A percentile compares a stretch with the other conserved stretches of the same genome.
Conservation (phyloP, 2,113 vertebrate species). For the Cephalopterus ornatus region DNA sequence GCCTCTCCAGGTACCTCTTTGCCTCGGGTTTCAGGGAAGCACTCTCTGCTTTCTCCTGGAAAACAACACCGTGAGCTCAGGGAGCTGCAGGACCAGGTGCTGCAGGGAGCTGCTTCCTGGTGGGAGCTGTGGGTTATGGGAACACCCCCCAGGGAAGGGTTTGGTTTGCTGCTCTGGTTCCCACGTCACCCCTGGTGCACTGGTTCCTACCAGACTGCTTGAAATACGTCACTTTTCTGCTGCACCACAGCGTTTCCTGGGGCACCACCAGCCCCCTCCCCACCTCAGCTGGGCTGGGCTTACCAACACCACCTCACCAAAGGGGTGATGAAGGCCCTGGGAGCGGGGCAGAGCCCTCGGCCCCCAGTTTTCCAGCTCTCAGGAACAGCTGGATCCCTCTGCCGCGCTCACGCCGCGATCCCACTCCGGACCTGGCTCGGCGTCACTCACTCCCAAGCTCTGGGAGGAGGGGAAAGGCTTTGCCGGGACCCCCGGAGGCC, state of each 20-base stretch:
- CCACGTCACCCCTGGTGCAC: not conserved
- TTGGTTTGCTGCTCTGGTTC: not conserved
- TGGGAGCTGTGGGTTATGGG: rapidly evolving
- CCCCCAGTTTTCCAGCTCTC: not conserved
- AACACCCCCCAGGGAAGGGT: not conserved
- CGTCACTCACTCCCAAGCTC: rapidly evolving
- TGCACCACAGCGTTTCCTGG: rapidly evolving
- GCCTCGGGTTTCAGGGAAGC: slow-evolving; percentile 78
- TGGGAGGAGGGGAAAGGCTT: rapidly evolving
- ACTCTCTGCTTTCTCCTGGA: slow-evolving; percentile 77
- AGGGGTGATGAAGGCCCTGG: rapidly evolving
- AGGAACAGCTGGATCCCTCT: rapidly evolving
- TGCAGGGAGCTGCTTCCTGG: not conserved
- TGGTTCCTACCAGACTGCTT: rapidly evolving
- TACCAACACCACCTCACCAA: not conserved
- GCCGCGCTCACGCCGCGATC: rapidly evolving
- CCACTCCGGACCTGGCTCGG: rapidly evolving
- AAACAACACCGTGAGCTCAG: not conserved
- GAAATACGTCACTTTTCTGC: rapidly evolving
- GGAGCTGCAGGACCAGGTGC: not conserved
- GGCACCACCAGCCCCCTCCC: not conserved
- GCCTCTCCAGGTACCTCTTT: slow-evolving; percentile 85
- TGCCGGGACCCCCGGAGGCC: not conserved
- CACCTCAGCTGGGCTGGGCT: rapidly evolving
- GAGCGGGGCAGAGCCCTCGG: not conserved